Percentiles rank a stretch among this genome's conserved stretches.
Evolutionary conservation across 2,888 invertebrate species (phyloP).

Genomic region (Dermolepida albohirtum): DNA sequence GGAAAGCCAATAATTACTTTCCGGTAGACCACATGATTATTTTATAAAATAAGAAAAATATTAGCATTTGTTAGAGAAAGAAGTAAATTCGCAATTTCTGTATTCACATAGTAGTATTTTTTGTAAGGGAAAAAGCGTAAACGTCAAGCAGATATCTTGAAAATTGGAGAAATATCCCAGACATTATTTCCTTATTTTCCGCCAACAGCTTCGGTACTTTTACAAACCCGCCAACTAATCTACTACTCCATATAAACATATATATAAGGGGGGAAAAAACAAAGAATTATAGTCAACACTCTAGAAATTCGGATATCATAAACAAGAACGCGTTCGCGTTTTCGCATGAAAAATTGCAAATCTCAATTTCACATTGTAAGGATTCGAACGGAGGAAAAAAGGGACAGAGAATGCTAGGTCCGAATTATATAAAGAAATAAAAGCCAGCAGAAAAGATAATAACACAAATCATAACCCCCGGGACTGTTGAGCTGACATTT

Average conservation of each 20-base stretch:
- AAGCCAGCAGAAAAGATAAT: constrained; percentile 21
- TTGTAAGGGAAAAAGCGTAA: too few species aligned
- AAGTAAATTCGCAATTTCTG: too few species aligned
- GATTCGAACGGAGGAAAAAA: constrained; percentile 1
- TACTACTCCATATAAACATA: constrained; percentile 12
- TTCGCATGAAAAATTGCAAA: constrained; percentile 26
- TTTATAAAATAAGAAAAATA: too few species aligned
- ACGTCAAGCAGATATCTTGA: too few species aligned
- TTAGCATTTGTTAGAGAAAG: too few species aligned
- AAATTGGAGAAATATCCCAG: too few species aligned
- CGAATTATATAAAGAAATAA: constrained; percentile 34
- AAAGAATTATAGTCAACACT: constrained; percentile 15
- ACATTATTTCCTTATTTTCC: constrained; percentile 9
- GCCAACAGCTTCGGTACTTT: constrained; percentile 7
- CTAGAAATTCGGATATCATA: constrained; percentile 19
- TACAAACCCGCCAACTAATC: constrained; percentile 12
- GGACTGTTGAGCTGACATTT: constrained; percentile 28
- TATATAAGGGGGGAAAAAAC: not conserved
- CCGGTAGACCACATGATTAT: too few species aligned
- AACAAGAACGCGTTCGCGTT: constrained; percentile 19
- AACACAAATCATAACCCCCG: constrained; percentile 32
- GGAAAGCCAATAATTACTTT: too few species aligned
- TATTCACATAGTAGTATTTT: too few species aligned
- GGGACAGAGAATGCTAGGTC: not conserved
- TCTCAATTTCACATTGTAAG: constrained; percentile 34